Evolutionary conservation across 2,113 vertebrate species (phyloP).

Genomic region (Protobothrops flavoviridis): DNA sequence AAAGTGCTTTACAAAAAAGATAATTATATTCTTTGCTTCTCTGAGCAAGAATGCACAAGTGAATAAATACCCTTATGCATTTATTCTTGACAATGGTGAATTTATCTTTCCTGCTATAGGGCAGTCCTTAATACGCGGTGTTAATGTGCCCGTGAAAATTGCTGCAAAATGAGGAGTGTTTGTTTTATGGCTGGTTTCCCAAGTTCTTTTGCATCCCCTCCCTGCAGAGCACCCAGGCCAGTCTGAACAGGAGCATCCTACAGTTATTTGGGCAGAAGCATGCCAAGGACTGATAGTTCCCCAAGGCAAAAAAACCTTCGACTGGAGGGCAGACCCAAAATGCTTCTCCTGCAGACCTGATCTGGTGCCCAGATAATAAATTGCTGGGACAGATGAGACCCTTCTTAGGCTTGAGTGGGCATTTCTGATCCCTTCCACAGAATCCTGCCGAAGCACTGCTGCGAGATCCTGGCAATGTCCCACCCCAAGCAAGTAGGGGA

Average conservation of each 20-base stretch:
- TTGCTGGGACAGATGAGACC: not conserved
- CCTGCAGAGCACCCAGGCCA: not conserved
- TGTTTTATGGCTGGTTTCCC: not conserved
- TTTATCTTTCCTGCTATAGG: not conserved
- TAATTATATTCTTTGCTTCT: not conserved
- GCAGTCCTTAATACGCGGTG: not conserved
- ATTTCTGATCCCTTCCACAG: not conserved
- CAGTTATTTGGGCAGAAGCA: not conserved
- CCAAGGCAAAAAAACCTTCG: not conserved
- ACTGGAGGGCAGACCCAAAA: not conserved
- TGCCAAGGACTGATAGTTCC: not conserved
- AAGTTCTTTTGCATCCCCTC: not conserved
- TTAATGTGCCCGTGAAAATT: not conserved
- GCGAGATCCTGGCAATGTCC: not conserved
- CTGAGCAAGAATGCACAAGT: not conserved
- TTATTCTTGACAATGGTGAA: not conserved
- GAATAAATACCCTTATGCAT: not conserved
- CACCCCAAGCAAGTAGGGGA: not conserved
- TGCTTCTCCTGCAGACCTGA: not conserved
- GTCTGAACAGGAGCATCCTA: not conserved
- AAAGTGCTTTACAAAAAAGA: not conserved
- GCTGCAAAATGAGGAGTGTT: not conserved
- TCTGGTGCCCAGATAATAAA: not conserved
- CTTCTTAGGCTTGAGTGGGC: rapidly evolving
- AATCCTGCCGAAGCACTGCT: not conserved